These are phyloP conservation scores for Drosophila anceps DNA, from an alignment of 2,888 invertebrate genomes.

Conservation along the genomic window DNA sequence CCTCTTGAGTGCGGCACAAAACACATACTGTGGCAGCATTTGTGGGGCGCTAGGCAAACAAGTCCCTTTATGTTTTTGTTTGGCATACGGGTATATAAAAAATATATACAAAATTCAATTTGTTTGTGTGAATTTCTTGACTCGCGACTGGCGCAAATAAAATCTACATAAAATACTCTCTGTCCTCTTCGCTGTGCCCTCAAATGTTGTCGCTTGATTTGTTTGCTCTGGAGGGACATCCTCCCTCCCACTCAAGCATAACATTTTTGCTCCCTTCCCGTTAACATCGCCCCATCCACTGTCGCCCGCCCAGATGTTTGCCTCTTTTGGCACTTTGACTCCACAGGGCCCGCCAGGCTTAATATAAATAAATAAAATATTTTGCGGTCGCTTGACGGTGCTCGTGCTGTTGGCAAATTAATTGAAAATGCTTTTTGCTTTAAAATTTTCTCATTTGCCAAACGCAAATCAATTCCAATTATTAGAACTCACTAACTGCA, in stretches of 20 bases:
- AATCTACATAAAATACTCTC: constrained; percentile 71
- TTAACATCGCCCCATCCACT: neutral
- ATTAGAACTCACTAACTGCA: constrained; percentile 44
- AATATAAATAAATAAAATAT: constrained; percentile 72
- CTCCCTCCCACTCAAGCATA: neutral
- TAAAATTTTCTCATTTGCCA: constrained; percentile 33
- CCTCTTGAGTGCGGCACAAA: neutral
- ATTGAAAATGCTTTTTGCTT: constrained; percentile 64
- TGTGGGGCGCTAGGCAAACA: constrained; percentile 57
- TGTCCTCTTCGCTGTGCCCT: neutral
- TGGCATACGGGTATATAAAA: constrained; percentile 62
- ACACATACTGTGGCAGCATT: constrained; percentile 48
- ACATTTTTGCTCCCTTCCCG: constrained; percentile 6
- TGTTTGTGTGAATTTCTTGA: constrained; percentile 71
- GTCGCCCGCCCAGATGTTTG: constrained; percentile 15
- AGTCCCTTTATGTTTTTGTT: constrained; percentile 55
- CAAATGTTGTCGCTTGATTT: constrained; percentile 54
- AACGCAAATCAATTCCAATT: constrained; percentile 68
- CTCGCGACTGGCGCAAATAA: constrained; percentile 77
- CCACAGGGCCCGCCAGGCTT: constrained; percentile 15
- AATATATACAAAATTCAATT: constrained; percentile 77
- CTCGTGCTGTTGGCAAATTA: constrained; percentile 60
- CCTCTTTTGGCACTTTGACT: constrained; percentile 66
- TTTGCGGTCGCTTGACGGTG: constrained; percentile 67
- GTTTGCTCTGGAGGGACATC: constrained; percentile 37